phyloP scores from a whole-genome alignment of 1,140 invertebrate genomes.

The Apis laboriosa region DNA sequence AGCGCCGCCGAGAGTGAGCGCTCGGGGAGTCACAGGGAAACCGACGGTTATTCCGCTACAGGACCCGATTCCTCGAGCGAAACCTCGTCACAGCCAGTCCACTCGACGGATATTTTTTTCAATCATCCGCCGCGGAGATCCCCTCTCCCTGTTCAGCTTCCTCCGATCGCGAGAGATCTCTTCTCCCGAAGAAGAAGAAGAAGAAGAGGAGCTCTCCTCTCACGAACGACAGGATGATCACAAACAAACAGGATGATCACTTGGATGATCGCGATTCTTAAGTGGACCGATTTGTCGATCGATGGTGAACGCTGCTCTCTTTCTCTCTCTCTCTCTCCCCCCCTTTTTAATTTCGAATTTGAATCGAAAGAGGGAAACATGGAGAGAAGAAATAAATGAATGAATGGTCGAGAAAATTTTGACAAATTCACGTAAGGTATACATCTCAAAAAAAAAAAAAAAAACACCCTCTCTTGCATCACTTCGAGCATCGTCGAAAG shows the following conservation, averaged over 20 bases:
- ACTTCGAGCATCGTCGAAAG: background rate
- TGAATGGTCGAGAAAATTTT: background rate
- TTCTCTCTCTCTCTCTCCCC: too few relatives aligned
- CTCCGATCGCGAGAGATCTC: conserved; percentile 22
- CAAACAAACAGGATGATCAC: too few relatives aligned
- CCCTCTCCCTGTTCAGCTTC: conserved; percentile 2
- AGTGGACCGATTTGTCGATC: conserved; percentile 43
- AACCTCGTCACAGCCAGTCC: conserved; percentile 54
- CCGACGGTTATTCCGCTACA: conserved; percentile 60
- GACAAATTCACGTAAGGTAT: background rate
- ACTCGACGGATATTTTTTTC: conserved; percentile 73
- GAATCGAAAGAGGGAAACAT: background rate
- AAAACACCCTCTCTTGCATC: background rate
- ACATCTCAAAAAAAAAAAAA: too few relatives aligned
- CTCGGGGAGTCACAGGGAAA: conserved; percentile 42
- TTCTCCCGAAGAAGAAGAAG: too few relatives aligned
- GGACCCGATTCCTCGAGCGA: background rate
- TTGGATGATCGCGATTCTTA: conserved; percentile 12
- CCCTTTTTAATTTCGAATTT: background rate
- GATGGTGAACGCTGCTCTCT: background rate
- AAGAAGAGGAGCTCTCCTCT: background rate
- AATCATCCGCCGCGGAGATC: conserved; percentile 70
- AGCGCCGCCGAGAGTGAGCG: conserved; percentile 74
- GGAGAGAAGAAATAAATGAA: too few relatives aligned
- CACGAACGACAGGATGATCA: too few relatives aligned